Evolutionary conservation across 2,888 invertebrate species (phyloP), one percentile per base, ranked within the genome.

Genomic region (Aporophyla lueneburgensis): DNA sequence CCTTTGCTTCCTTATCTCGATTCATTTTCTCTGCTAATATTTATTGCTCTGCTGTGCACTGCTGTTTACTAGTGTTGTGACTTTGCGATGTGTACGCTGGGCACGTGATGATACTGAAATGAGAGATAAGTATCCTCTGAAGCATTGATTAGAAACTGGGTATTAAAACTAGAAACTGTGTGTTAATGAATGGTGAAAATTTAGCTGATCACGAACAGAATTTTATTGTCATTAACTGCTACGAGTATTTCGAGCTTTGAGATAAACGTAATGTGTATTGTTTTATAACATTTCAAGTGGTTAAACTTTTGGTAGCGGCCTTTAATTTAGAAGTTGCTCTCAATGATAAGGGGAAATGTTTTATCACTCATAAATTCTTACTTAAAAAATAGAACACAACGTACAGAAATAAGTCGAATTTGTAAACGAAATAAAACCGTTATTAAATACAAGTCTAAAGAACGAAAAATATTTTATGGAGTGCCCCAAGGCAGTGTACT

Each of bases 21-120:
- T 93, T 92, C 91, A 93, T 93, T 93, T 92, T 91, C 91, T 87
- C 83, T 74, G 78, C 87, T 87, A 89, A 90, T 90, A 90, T 92
- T 92, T 92, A 92, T 92, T 89, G 87, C 88, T 86, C 73, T 87
- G 71, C 80, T 80, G 84, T 86, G 71, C 78, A 71, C 80, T 71
- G 56, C 16, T 76, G 75, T 80, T 78, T 77, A 83, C 78, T 71
- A 66, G 72, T 70, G 77, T 78, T 83, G 65, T 74, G 53, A 71
- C 33, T 51, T 53, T 66, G 61, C 71, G 58, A 77, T 12, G 24
- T 66, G 19, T n/a, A 40, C 24, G 2, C 19, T 46, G 40, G 19
- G 40, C 19, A 24, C 59, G n/a, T 46, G 14, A 68, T 33, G 24
- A 53, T 33, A 33, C 27, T 19, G 46, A 69, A 51, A 33, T 24